Conservation (phyloP, 2,113 vertebrate species). For the Zapornia atra region DNA sequence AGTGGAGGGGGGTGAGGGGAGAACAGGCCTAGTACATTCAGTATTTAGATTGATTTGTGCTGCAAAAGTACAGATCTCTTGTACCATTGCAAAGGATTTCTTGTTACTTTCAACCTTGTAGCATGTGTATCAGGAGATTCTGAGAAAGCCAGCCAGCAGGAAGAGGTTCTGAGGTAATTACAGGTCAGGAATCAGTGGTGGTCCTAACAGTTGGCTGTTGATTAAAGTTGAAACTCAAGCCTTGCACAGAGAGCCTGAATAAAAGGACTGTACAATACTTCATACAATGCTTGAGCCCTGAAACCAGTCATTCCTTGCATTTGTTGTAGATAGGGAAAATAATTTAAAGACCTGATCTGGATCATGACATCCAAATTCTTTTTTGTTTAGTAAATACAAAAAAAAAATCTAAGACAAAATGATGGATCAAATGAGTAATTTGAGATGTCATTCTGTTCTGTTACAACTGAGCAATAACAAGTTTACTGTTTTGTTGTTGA, state of each 20-base stretch:
- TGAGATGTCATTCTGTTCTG: not conserved
- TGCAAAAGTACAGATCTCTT: not conserved
- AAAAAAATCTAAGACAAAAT: not conserved
- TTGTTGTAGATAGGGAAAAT: not conserved
- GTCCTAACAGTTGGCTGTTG: not conserved
- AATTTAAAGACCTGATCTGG: not conserved
- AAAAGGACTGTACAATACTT: not conserved
- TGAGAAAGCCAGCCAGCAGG: not conserved
- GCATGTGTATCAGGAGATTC: not conserved
- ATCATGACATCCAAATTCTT: not conserved
- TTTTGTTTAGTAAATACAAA: not conserved
- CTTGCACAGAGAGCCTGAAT: not conserved
- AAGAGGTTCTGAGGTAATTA: conserved; percentile 17
- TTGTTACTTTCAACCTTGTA: conserved; percentile 6
- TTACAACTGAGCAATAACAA: not conserved
- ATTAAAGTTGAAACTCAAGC: not conserved
- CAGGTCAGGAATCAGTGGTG: conserved; percentile 5
- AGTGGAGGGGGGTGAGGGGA: rapidly evolving
- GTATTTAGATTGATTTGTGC: not conserved
- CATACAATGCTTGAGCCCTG: not conserved
- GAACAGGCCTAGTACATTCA: not conserved
- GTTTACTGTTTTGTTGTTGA: too few species aligned
- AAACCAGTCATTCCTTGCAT: not conserved
- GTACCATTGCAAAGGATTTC: not conserved
- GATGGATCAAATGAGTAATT: not conserved